A percentile compares a stretch with the other conserved stretches of the same genome.
Conservation (phyloP, 2,113 vertebrate genomes). For the Aviceda subcristata region DNA sequence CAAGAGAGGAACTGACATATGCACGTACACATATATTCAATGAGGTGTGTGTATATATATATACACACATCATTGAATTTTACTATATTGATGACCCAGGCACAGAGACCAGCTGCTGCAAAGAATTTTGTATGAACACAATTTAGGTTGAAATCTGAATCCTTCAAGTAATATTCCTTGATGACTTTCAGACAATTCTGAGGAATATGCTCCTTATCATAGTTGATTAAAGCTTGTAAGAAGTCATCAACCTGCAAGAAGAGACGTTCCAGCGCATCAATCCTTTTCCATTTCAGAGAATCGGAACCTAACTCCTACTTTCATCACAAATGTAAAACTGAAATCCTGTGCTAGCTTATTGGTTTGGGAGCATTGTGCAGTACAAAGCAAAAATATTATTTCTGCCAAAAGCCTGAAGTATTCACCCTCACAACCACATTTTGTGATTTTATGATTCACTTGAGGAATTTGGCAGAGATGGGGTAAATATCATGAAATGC, state of each 20-base stretch:
- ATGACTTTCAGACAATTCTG: constrained; percentile 80
- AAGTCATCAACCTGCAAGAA: constrained; percentile 81
- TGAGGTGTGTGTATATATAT: too few relatives aligned
- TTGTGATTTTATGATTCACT: neutral
- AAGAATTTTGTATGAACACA: constrained; percentile 82
- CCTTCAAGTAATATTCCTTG: constrained; percentile 81
- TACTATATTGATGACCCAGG: constrained; percentile 82
- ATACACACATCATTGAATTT: constrained; percentile 79
- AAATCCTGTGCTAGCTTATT: constrained; percentile 5
- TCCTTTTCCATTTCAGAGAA: constrained; percentile 21
- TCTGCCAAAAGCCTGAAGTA: neutral
- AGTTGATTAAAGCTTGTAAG: constrained; percentile 78
- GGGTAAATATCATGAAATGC: constrained; percentile 22
- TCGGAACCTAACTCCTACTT: constrained; percentile 29
- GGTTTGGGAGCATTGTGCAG: neutral
- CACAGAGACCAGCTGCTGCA: constrained; percentile 84
- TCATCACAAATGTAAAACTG: constrained; percentile 49
- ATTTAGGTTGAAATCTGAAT: constrained; percentile 81
- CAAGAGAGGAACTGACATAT: neutral
- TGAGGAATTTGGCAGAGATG: neutral
- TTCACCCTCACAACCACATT: neutral
- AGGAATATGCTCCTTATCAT: constrained; percentile 85
- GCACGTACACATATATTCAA: neutral
- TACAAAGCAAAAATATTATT: neutral
- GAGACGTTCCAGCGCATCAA: neutral